Evolutionary conservation across 2,797 vertebrate genomes (phyloP), one percentile per base, ranked within the genome.

Genomic region (Phylloscopus collybita): DNA sequence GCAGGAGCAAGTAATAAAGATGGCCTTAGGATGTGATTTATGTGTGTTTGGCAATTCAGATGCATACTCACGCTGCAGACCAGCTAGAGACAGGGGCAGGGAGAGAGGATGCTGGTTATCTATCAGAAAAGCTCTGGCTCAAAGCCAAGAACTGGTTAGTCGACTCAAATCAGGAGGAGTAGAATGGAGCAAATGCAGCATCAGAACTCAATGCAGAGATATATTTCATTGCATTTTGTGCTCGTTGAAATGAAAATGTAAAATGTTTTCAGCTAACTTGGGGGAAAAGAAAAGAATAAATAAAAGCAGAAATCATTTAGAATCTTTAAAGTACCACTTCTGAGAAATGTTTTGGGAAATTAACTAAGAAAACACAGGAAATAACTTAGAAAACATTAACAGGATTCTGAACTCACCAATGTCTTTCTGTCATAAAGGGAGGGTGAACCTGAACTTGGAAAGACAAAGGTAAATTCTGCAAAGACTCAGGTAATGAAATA

Each of bases 1-100:
- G 94, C 94, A 89, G 82, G 82, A 96, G 57, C 82, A 38, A 93
- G 91, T 95, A 95, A 97, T 96, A 96, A 95, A 93, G 80, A 93
- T 66, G 80, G 95, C 90, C 95, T 89, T 72, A 64, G 50, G 67
- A 54, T 19, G 54, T 80, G 83, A 95, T 97, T 96, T 94, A 92
- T 96, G 73, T 60, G 80, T 42, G 76, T 81, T 94, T 87, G 96
- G 88, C 62, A 90, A 79, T 79, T 88, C 78, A 95, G 70, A 84
- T 36, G 80, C 87, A 81, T 12, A 20, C 25, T 51, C 36, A 26
- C 7, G 1, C 79, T 80, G 61, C 73, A 82, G 64, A 53, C 40
- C 23, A 54, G 45, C 69, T 75, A 89, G 38, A 92, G 30, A 59
- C 32, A 85, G 54, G 54, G 30, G 20, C 69, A 76, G 38, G 29